Evolutionary conservation across 2,888 invertebrate genomes (phyloP), one percentile per base, ranked within the genome.

Genomic region (Ichneumoninae sp.): DNA sequence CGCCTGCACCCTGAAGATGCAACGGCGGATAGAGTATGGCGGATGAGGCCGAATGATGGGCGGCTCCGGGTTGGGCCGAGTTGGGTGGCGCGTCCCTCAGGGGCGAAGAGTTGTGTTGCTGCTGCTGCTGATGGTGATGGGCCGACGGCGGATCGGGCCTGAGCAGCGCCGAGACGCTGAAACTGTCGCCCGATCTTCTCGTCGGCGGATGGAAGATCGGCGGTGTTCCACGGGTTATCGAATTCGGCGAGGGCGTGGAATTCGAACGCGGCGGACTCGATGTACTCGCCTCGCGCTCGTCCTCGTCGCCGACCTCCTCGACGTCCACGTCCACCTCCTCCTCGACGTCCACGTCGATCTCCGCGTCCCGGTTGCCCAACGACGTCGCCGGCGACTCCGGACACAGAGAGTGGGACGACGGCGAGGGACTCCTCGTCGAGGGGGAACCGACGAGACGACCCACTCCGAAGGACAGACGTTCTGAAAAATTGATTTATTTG

Each of bases 401-500:
- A 81, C 92, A 92, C 1, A 92, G 90, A 3, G 93, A 93, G 19
- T 91, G 91, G 52, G 79, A 79, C 19, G 93, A 92, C 8, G 93
- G 92, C 26, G 94, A 93, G 26, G 92, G 92, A 86, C 88, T 90
- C 83, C 91, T 89, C 87, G 92, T 90, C 19, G 92, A 87, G 36
- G 93, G 93, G 0, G 93, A 93, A 36, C 93, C 95, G 47, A 98
- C 97, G 88, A 98, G 94, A 83, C 97, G 96, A 93, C 96, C 97
- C 90, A 98, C 96, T 83, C 97, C 97, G 90, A 97, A 98, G 90
- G 97, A 97, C 90, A 97, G 96, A 92, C 96, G 96, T 91, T 97
- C 97, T 97, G 96, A 91, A 87, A 87, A 87, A 87, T 89, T 80
- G 1, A 19, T 54, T 54, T 54, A 22, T 54, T 54, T 10, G 8